Evolutionary conservation across 2,113 vertebrate species (phyloP).

Genomic region (Nyctibius bracteatus): DNA sequence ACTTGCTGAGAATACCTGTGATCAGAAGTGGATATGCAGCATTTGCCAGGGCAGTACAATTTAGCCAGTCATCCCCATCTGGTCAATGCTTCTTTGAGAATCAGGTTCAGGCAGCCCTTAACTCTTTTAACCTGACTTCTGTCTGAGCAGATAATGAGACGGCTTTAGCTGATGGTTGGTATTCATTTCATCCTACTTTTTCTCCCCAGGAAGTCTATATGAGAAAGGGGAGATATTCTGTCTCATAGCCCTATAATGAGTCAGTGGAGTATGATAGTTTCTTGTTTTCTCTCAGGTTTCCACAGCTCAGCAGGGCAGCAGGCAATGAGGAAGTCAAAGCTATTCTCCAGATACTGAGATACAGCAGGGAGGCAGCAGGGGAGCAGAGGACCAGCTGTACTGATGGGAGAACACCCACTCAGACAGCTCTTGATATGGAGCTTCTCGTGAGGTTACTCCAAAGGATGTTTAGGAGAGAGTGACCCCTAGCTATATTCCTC

Average conservation of each 20-base stretch:
- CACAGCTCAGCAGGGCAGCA: conserved; percentile 26
- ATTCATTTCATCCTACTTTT: neutral
- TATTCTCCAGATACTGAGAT: neutral
- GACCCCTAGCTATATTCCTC: neutral
- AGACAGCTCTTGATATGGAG: neutral
- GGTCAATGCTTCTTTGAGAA: neutral
- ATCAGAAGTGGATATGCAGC: neutral
- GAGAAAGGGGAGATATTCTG: neutral
- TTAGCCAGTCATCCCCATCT: neutral
- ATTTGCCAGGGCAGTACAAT: neutral
- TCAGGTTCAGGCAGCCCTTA: neutral
- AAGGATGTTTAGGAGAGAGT: neutral
- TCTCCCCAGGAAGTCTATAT: neutral
- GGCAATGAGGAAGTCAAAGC: neutral
- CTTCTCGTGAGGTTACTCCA: neutral
- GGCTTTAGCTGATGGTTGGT: neutral
- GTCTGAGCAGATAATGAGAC: neutral
- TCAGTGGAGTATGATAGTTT: neutral
- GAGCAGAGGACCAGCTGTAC: conserved; percentile 25
- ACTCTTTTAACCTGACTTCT: conserved; percentile 1
- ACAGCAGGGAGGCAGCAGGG: conserved; percentile 34
- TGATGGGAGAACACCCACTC: conserved; percentile 5
- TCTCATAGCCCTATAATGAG: neutral
- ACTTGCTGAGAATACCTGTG: neutral
- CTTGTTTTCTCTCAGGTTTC: neutral